Base-by-base conservation (phyloP, 2,113 vertebrate genomes). In the Argyrosomus japonicus region DNA sequence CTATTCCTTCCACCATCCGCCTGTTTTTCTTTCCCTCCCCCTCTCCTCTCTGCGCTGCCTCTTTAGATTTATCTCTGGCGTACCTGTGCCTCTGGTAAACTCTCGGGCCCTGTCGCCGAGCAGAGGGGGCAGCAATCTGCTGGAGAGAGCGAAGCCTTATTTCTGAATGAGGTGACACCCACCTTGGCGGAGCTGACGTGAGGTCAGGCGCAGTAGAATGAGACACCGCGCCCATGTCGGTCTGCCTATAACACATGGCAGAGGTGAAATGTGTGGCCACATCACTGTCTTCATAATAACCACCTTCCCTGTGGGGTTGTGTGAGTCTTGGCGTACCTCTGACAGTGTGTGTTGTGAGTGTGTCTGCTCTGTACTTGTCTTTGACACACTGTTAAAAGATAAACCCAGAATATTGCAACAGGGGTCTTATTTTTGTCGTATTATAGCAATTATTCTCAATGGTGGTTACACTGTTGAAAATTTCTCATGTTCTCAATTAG, bases 151-250 rank as follows among this genome's bases (percentile, higher is more conserved):
- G 21, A 58, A 25, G 53, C 77, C 60, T 81, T 21, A 10, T 83
- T 84, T 87, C 73, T 89, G 84, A 89, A 90, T 73, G 83, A 92
- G 82, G 83, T 81, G 79, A 87, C 91, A 79, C 80, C 87, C 82
- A 58, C 80, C 57, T 76, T 75, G 78, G 69, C 23, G 27, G 47
- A 64, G 40, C 77, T 82, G 91, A 89, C 81, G 53, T 32, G 73
- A 81, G 89, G 91, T 90, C 88, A 85, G 78, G 57, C n/a, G 43
- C 18, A 40, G 84, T 11, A 76, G 77, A 91, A 92, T 84, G 82
- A 89, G 81, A 83, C 40, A 75, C 40, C 17, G 23, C 62, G 45
- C 68, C 78, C 71, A 62, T 23, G 71, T 73, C 32, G 7, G 13
- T 84, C 84, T 54, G 71, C 75, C 48, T 76, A 54, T 69, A 69